phyloP scores from a whole-genome alignment of 2,888 invertebrate genomes.

The Trachelus tabidus region DNA sequence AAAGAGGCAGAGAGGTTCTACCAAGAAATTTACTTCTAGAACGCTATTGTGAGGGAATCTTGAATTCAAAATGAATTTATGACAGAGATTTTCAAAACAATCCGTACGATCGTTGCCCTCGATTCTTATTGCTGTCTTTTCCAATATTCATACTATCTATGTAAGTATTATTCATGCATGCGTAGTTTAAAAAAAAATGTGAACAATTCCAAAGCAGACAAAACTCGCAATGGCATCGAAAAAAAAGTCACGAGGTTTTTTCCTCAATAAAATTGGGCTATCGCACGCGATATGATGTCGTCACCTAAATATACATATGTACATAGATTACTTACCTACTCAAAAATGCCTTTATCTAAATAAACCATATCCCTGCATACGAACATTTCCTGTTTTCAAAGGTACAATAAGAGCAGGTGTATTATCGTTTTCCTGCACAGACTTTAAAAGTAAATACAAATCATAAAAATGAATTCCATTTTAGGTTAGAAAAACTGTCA shows the following conservation, averaged over 20 bases:
- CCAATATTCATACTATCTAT: not conserved
- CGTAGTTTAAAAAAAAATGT: not conserved
- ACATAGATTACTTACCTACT: not conserved
- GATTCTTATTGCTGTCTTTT: not conserved
- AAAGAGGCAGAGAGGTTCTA: not conserved
- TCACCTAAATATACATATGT: not conserved
- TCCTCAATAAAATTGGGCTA: not conserved
- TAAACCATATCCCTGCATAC: not conserved
- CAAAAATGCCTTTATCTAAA: not conserved
- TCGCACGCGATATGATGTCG: not conserved
- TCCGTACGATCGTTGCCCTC: not conserved
- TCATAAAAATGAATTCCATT: not conserved
- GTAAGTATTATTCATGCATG: not conserved
- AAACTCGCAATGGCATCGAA: not conserved
- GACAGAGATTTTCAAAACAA: not conserved
- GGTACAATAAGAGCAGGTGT: not conserved
- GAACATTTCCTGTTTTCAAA: not conserved
- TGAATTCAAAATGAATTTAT: not conserved
- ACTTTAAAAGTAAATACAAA: not conserved
- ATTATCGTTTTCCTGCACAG: not conserved
- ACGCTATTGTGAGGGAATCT: not conserved
- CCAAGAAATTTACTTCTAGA: not conserved
- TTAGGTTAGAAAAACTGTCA: not conserved
- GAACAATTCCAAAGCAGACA: not conserved
- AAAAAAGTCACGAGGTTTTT: not conserved